A percentile compares a stretch with the other conserved stretches of the same genome.
Evolutionary conservation across 2,888 invertebrate species (phyloP).

Genomic region (Spisula subtruncata): DNA sequence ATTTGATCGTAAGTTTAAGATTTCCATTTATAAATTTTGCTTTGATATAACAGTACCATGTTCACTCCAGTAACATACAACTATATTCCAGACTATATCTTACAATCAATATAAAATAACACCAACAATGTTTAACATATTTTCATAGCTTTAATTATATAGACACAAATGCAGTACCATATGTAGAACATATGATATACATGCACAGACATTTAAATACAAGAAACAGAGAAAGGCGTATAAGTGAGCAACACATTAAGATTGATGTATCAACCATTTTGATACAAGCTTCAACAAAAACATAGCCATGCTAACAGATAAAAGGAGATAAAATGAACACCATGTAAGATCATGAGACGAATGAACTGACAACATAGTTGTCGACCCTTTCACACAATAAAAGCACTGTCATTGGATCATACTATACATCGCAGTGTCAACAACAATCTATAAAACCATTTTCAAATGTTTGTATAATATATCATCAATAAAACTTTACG

Average conservation of each 20-base stretch:
- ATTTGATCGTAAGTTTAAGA: too few relatives aligned
- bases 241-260: conserved; percentile 12
- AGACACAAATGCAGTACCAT: conserved; percentile 22
- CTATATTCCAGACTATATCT: too few relatives aligned
- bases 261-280: conserved; percentile 12
- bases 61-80: too few relatives aligned
- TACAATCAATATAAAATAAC: too few relatives aligned
- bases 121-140: background rate
- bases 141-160: conserved; percentile 22
- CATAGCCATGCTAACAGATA: background rate
- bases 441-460: background rate
- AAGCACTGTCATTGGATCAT: background rate
- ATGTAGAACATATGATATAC: background rate
- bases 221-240: conserved; percentile 19
- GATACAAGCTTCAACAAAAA: conserved; percentile 22
- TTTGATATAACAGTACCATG: too few relatives aligned
- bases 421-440: background rate
- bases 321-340: background rate
- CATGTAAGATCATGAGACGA: background rate
- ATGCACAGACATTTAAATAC: conserved; percentile 15
- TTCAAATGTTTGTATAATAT: background rate
- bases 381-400: background rate
- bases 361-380: background rate
- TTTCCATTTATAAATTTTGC: too few relatives aligned
- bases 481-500: background rate